These are phyloP conservation scores for Cathartes aura DNA, from an alignment of 2,113 vertebrate species.

Conservation along the genomic window DNA sequence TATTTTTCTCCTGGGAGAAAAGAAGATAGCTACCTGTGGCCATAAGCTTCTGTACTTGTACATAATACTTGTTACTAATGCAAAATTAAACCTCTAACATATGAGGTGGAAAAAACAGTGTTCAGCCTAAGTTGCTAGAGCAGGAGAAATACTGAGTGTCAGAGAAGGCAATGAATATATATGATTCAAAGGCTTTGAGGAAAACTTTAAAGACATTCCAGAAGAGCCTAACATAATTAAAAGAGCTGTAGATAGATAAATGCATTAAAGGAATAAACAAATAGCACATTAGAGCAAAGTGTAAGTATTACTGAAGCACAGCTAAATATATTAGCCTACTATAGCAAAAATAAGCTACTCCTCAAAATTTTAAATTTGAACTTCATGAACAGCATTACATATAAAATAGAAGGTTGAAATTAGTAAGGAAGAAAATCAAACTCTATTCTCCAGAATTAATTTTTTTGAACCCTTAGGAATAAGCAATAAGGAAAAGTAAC, in stretches of 20 bases:
- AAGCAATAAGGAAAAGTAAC: neutral
- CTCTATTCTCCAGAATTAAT: neutral
- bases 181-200: neutral
- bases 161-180: neutral
- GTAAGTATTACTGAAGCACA: neutral
- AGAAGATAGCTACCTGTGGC: neutral
- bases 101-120: neutral
- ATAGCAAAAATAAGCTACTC: neutral
- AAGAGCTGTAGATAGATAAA: constrained; percentile 15
- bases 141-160: neutral
- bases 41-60: neutral
- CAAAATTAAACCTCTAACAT: neutral
- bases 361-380: neutral
- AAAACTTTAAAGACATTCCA: constrained; percentile 58
- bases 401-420: neutral
- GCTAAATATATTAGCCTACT: neutral
- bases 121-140: neutral
- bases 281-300: neutral
- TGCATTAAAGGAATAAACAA: constrained; percentile 14
- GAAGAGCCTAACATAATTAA: constrained; percentile 33
- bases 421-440: neutral
- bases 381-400: neutral
- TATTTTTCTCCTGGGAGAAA: neutral
- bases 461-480: neutral
- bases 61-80: neutral